phyloP scores from a whole-genome alignment of 2,113 vertebrate genomes.

The Sakesphorus luctuosus region DNA sequence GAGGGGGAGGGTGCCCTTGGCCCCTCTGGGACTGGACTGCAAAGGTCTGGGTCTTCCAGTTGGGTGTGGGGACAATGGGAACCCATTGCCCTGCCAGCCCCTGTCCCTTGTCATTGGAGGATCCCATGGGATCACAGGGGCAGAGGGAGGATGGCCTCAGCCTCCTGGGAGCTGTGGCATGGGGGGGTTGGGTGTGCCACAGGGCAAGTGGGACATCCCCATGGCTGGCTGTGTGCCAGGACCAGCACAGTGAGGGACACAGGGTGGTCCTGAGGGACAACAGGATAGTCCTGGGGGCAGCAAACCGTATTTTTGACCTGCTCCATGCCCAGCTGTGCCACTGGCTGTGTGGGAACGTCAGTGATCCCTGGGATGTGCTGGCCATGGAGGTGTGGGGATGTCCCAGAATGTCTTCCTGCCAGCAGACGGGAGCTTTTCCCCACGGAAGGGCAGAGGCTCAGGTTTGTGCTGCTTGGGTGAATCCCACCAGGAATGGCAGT shows the following conservation, averaged over 20 bases:
- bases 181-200: fast-evolving
- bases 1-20: not conserved
- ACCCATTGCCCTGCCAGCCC: fast-evolving
- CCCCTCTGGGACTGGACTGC: fast-evolving
- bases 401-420: fast-evolving
- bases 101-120: fast-evolving
- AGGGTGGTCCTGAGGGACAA: fast-evolving
- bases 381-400: fast-evolving
- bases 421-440: fast-evolving
- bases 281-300: no score
- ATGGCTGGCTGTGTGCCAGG: no score
- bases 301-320: not conserved
- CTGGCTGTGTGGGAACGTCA: not conserved
- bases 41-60: not conserved
- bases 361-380: not conserved
- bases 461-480: not conserved
- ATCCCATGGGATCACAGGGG: not conserved
- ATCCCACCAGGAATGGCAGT: not conserved
- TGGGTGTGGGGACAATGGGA: fast-evolving
- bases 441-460: not conserved
- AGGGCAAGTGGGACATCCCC: not conserved
- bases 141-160: not conserved
- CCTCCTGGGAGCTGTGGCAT: fast-evolving
- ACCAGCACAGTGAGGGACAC: fast-evolving
- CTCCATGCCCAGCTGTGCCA: no score